Evolutionary conservation across 2,113 vertebrate genomes (phyloP), one percentile per base, ranked within the genome.

Genomic region (Nothobranchius furzeri): DNA sequence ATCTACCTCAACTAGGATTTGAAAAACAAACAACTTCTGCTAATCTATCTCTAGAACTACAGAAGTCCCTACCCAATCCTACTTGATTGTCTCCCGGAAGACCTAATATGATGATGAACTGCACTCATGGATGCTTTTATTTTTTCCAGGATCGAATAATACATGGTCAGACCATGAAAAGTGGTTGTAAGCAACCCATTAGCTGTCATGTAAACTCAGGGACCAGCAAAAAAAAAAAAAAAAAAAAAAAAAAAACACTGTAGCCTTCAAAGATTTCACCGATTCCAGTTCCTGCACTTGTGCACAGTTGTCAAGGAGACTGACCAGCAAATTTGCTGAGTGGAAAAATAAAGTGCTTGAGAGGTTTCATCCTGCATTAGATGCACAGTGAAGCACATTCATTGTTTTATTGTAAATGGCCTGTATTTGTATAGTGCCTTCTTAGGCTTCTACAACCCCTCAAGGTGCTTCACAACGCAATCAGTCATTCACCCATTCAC

Each of bases 1-100:
- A 87, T 89, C 64, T 30, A 68, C 17, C 82, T 88, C 81, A 89
- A 76, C 61, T 79, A 25, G 37, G 53, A 11, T 75, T 66, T 81
- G 88, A 89, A 85, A 87, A 56, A 51, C 11, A 61, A 70, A 70
- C 68, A 73, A 84, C 74, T 36, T 36, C 55, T 58, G 60, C 45
- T 35, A 66, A 63, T 78, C 74, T 46, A 30, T 30, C 30, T 30
- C 30, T 67, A 47, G 78, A 81, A 65, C 52, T 68, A 59, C 53
- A 48, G 56, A 6, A 63, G 53, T 60, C 20, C n/a, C 74, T 60
- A 9, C 40, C 48, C 55, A 20, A 20, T 42, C 47, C 42, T 60
- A 35, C 25, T 46, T 48, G 15, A 43, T 61, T 60, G 59, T 81
- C 64, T 74, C 58, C 72, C 45, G 42, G 53, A 64, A 50, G 30